Conservation (phyloP, 2,113 vertebrate genomes). For the Apteryx mantelli region DNA sequence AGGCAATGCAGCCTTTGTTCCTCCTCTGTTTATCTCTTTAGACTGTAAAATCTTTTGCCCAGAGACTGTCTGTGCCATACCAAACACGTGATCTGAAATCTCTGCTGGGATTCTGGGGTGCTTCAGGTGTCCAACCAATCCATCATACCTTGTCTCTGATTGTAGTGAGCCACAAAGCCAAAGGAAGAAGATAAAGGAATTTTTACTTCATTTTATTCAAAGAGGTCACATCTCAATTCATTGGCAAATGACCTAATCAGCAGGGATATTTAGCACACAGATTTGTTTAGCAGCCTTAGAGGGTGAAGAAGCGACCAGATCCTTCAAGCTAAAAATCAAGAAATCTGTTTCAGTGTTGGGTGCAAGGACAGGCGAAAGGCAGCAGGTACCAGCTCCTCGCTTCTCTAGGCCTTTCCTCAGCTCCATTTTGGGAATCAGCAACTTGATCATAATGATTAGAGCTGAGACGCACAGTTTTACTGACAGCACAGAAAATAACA, state of each 20-base stretch:
- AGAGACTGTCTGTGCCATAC: not conserved
- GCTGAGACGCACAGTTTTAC: not conserved
- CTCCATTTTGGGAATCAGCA: not conserved
- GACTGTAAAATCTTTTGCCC: not conserved
- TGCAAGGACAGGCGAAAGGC: fast-evolving
- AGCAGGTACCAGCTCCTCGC: not conserved
- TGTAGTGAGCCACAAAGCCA: not conserved
- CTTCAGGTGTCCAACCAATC: not conserved
- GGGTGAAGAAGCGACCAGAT: not conserved
- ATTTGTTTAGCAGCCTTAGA: not conserved
- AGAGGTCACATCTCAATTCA: not conserved
- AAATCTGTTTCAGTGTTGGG: not conserved
- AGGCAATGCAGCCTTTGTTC: not conserved
- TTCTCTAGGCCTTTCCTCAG: not conserved
- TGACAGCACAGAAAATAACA: not conserved
- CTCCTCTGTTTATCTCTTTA: not conserved
- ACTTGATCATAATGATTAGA: not conserved
- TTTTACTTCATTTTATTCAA: not conserved
- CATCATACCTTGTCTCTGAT: not conserved
- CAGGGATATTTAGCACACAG: not conserved
- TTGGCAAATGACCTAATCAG: not conserved
- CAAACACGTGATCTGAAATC: not conserved
- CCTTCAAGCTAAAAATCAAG: not conserved
- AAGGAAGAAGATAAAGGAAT: not conserved
- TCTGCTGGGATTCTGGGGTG: not conserved